phyloP scores from a whole-genome alignment of 53 echinoderm and acorn worm genomes.

The Hippasteria phrygiana region DNA sequence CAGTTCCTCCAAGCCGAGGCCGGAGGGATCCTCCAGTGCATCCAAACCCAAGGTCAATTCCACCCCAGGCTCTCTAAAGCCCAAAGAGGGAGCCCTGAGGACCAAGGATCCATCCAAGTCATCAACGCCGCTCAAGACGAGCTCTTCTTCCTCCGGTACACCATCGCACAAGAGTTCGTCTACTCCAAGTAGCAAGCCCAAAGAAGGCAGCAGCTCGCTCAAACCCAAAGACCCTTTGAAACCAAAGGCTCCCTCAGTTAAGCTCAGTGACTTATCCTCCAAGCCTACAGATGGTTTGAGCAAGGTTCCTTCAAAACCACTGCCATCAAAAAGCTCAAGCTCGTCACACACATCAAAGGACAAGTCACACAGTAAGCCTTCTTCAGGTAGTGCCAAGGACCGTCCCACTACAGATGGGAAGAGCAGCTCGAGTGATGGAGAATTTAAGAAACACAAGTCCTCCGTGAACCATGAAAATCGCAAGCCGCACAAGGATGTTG shows the following conservation, averaged over 20 bases:
- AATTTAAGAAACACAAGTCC: conserved; percentile 66
- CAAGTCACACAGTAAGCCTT: conserved; percentile 15
- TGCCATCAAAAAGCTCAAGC: conserved; percentile 22
- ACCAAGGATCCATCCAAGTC: conserved; percentile 44
- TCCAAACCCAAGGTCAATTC: conserved; percentile 56
- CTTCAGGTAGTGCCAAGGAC: conserved; percentile 26
- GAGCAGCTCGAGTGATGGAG: conserved; percentile 62
- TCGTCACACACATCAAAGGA: conserved; percentile 26
- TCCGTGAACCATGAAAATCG: conserved; percentile 48
- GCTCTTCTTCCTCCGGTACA: conserved; percentile 24
- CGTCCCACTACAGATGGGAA: conserved; percentile 53
- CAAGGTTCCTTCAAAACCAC: conserved; percentile 14
- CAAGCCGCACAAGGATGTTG: conserved; percentile 56
- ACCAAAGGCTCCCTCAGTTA: conserved; percentile 8
- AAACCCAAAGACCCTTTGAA: conserved; percentile 55
- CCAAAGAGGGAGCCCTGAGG: conserved; percentile 24
- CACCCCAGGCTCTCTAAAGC: conserved; percentile 16
- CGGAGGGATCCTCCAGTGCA: conserved; percentile 39
- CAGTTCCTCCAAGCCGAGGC: conserved; percentile 41
- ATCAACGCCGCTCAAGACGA: not conserved
- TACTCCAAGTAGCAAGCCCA: conserved; percentile 10
- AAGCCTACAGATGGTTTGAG: conserved; percentile 27
- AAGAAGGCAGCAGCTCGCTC: conserved; percentile 29
- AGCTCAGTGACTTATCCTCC: conserved; percentile 43
- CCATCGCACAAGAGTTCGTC: conserved; percentile 3